Conservation (phyloP, 2,888 invertebrate species). For the Athetis lepigone region DNA sequence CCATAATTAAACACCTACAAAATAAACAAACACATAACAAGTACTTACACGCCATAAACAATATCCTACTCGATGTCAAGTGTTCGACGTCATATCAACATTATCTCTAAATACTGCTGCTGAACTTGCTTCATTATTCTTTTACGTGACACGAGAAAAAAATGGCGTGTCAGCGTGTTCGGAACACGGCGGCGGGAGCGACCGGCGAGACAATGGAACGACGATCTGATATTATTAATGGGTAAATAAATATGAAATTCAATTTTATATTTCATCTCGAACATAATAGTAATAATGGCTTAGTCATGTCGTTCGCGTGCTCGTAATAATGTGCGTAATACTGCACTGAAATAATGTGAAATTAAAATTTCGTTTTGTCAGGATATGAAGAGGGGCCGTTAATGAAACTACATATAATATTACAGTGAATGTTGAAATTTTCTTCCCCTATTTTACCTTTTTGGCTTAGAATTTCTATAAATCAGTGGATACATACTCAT, state of each 20-base stretch:
- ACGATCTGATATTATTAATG: slow-evolving; percentile 61
- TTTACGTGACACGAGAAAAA: slow-evolving; percentile 72
- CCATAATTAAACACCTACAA: no score
- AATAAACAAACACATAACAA: background rate
- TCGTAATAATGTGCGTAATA: slow-evolving; percentile 25
- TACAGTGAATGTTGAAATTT: no score
- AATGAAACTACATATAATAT: background rate
- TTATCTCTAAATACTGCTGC: slow-evolving; percentile 60
- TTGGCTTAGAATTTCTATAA: no score
- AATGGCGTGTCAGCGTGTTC: slow-evolving; percentile 71
- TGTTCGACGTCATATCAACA: slow-evolving; percentile 36
- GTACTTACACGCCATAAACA: slow-evolving; percentile 1
- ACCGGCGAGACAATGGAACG: slow-evolving; percentile 58
- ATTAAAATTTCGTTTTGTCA: slow-evolving; percentile 15
- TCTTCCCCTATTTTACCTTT: no score
- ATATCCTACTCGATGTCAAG: slow-evolving; percentile 9
- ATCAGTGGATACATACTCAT: no score
- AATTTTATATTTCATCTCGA: slow-evolving; percentile 61
- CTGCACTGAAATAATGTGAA: slow-evolving; percentile 34
- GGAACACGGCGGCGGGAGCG: slow-evolving; percentile 59
- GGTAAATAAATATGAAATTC: slow-evolving; percentile 67
- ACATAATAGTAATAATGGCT: slow-evolving; percentile 43
- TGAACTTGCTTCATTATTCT: slow-evolving; percentile 70
- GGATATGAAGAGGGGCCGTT: background rate
- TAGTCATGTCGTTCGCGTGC: slow-evolving; percentile 43